Percentiles rank a stretch among this genome's conserved stretches.
These are phyloP conservation scores for Acronicta psi DNA, from an alignment of 2,888 invertebrate species.

Conservation along the genomic window DNA sequence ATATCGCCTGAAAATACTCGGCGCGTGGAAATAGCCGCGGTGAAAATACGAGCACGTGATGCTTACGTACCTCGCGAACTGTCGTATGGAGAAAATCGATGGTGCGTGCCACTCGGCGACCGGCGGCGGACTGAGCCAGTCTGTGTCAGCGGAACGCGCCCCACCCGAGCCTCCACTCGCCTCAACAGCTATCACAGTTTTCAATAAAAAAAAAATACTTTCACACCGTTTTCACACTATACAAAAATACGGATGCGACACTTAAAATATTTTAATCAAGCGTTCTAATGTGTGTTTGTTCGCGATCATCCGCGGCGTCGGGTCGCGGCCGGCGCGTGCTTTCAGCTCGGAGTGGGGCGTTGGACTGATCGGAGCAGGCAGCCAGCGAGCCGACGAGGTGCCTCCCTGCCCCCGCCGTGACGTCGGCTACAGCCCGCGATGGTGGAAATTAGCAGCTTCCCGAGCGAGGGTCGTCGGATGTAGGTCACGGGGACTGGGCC, in stretches of 20 bases:
- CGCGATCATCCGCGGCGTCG: conserved; percentile 72
- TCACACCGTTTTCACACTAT: conserved; percentile 77
- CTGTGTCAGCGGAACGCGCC: conserved; percentile 88
- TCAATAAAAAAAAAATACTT: conserved; percentile 76
- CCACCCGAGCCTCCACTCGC: conserved; percentile 83
- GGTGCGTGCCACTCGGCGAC: conserved; percentile 87
- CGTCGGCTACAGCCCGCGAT: conserved; percentile 80
- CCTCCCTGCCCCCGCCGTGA: conserved; percentile 78
- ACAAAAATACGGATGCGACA: conserved; percentile 73
- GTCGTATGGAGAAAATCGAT: conserved; percentile 86
- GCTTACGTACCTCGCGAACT: conserved; percentile 85
- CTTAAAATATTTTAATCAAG: conserved; percentile 73
- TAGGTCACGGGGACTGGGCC: conserved; percentile 88
- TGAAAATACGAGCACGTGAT: conserved; percentile 87
- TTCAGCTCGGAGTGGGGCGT: conserved; percentile 78
- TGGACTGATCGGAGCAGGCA: conserved; percentile 78
- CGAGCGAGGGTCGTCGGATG: conserved; percentile 87
- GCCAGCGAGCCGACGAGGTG: conserved; percentile 74
- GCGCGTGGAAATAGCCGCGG: conserved; percentile 85
- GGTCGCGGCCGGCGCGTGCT: conserved; percentile 75
- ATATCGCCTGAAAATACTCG: conserved; percentile 85
- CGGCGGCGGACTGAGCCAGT: conserved; percentile 89
- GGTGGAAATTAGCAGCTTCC: conserved; percentile 89
- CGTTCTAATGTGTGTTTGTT: conserved; percentile 71
- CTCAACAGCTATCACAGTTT: conserved; percentile 80